Conservation (phyloP, 92 coral and sea anemone genomes). For the Diadumene lineata region DNA sequence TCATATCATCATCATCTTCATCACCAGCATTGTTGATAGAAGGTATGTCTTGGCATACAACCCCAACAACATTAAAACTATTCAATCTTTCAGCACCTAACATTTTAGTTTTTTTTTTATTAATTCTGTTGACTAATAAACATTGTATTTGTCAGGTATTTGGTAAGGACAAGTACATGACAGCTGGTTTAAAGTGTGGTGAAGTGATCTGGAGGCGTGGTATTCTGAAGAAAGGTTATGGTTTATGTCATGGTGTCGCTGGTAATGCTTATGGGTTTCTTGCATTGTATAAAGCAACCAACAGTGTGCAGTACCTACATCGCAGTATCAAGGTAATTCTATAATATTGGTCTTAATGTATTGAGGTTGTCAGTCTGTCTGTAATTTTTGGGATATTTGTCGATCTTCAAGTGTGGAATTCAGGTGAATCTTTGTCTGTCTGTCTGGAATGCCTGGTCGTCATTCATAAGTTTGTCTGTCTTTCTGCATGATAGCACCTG, state of each 20-base stretch:
- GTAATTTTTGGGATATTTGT: too few species aligned
- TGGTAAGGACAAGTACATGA: conserved; percentile 74
- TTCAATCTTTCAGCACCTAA: too few species aligned
- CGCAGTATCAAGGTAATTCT: conserved; percentile 73
- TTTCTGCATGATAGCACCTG: too few species aligned
- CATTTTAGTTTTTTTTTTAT: too few species aligned
- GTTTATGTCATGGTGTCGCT: conserved; percentile 94
- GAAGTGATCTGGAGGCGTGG: conserved; percentile 90
- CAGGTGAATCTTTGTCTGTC: too few species aligned
- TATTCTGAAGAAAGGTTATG: conserved; percentile 91
- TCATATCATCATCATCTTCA: too few species aligned
- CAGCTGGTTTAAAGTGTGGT: conserved; percentile 84
- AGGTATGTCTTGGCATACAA: too few species aligned
- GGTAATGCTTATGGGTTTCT: conserved; percentile 93
- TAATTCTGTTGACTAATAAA: background rate
- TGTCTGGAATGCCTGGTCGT: too few species aligned
- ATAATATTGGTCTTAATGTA: background rate
- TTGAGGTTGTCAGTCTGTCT: background rate
- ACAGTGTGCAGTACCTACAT: conserved; percentile 64
- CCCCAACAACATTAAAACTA: too few species aligned
- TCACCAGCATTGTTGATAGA: too few species aligned
- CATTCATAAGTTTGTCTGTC: too few species aligned
- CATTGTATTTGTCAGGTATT: conserved; percentile 52
- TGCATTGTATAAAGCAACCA: conserved; percentile 76
- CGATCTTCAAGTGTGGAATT: too few species aligned